Base-by-base conservation (phyloP, 2,888 invertebrate genomes). In the Aleiodes alternator region DNA sequence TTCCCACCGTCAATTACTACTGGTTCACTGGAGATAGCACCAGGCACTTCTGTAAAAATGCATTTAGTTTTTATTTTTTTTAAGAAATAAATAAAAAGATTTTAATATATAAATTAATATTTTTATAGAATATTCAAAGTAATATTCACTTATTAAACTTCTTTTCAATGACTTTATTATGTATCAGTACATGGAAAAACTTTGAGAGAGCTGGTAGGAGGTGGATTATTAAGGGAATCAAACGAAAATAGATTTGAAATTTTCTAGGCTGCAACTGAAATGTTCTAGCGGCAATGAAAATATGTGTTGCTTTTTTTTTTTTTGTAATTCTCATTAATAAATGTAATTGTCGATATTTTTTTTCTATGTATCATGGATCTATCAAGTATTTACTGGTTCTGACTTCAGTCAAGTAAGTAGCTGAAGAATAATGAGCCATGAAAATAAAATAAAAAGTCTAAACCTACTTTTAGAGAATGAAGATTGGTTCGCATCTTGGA, bases 1-100 rank as follows among this genome's bases (percentile, higher is more conserved):
- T 92, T 93, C 59, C 96, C 96, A n/a, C 94, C 94, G 87, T 96
- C 96, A n/a, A 94, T 92, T 31, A 95, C 93, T 74, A 92, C 91
- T 29, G 96, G 96, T 82, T 94, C 94, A 73, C 94, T 93, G 79
- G 94, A 93, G 84, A 96, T 94, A 81, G 94, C 93, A 73, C 94
- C 94, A 73, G 96, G 96, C 79, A 96, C 95, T 91, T 96, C 96
- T 96, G 90, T 55, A 64, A 31, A 61, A 59, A 69, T 16, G 50
- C 51, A 76, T 43, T 43, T 3, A 11, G 43, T 9, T 3, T 43
- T 43, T 8, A 43, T 43, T 43, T 11, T 3, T 9, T 9, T 23
- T n/a, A n/a, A n/a, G n/a, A n/a, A 43, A 43, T 4, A 7, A 43
- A 9, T 6, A 43, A 43, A 8, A 43, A 43, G 6, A 6, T 9